Evolutionary conservation across 2,888 invertebrate species (phyloP).

Genomic region (Harpalus rufipes): DNA sequence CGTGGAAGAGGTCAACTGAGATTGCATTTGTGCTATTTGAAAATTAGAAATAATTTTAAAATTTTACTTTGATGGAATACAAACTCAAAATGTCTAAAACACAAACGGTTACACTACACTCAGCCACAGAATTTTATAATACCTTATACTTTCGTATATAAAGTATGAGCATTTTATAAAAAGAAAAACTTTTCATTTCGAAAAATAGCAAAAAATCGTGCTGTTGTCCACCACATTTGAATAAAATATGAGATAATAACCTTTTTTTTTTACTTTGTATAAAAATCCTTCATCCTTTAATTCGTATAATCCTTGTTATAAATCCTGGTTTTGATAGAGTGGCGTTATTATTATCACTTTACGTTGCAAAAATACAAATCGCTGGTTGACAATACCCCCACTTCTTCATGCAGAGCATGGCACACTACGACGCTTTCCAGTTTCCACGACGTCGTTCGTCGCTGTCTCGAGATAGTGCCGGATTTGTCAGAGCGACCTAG

Average conservation of each 20-base stretch:
- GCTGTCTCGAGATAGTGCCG: constrained; percentile 41
- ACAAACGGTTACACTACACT: no score
- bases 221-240: not conserved
- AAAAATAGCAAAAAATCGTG: no score
- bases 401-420: not conserved
- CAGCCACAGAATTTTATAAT: no score
- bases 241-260: constrained; percentile 3
- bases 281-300: not conserved
- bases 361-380: constrained; percentile 2
- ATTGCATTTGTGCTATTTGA: no score
- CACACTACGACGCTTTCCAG: not conserved
- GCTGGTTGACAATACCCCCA: not conserved
- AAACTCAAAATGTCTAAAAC: no score
- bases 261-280: not conserved
- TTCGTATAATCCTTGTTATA: not conserved
- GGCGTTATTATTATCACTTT: not conserved
- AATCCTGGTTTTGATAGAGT: not conserved
- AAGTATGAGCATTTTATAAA: no score
- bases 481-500: constrained; percentile 59
- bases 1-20: no score
- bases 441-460: constrained; percentile 29
- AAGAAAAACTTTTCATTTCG: no score
- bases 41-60: no score
- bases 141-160: no score
- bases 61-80: no score